Evolutionary conservation across 2,797 vertebrate genomes (phyloP).

Genomic region (Microctenopoma steveboyesi): DNA sequence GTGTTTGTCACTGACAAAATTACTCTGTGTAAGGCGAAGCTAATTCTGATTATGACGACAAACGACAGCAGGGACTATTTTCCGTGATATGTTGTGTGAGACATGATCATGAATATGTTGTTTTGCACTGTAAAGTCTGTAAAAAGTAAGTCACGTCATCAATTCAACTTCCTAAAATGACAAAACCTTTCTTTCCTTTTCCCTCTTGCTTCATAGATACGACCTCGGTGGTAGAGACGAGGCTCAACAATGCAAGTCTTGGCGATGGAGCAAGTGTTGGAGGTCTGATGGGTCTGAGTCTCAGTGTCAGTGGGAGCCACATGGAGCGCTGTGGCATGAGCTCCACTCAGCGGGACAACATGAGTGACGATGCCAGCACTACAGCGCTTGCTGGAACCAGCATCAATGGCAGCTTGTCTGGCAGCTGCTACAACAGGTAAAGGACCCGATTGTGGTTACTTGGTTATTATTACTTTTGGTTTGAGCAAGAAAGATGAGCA

Average conservation of each 20-base stretch:
- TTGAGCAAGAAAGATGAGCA: too few species aligned
- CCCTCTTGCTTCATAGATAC: constrained; percentile 78
- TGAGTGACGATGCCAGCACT: constrained; percentile 96
- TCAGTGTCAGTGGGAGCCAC: constrained; percentile 97
- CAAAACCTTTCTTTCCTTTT: too few species aligned
- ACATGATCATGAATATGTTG: constrained; percentile 9
- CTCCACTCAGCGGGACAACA: constrained; percentile 91
- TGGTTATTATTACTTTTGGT: too few species aligned
- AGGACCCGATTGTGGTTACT: too few species aligned
- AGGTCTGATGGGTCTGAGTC: constrained; percentile 91
- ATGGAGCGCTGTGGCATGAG: constrained; percentile 92
- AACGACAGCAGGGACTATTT: constrained; percentile 31
- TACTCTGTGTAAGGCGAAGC: not conserved
- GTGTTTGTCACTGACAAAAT: constrained; percentile 17
- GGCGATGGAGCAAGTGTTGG: constrained; percentile 94
- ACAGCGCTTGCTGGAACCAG: constrained; percentile 95
- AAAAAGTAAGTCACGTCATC: constrained; percentile 1
- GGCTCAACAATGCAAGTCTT: constrained; percentile 96
- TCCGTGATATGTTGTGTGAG: constrained; percentile 33
- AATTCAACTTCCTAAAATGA: constrained; percentile 1
- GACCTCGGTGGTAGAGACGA: constrained; percentile 95
- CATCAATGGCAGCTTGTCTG: constrained; percentile 94
- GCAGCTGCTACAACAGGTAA: constrained; percentile 97
- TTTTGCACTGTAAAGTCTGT: not conserved
- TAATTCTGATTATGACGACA: constrained; percentile 25